Evolutionary conservation across 2,113 vertebrate genomes (phyloP).

Genomic region (Mustela lutreola): DNA sequence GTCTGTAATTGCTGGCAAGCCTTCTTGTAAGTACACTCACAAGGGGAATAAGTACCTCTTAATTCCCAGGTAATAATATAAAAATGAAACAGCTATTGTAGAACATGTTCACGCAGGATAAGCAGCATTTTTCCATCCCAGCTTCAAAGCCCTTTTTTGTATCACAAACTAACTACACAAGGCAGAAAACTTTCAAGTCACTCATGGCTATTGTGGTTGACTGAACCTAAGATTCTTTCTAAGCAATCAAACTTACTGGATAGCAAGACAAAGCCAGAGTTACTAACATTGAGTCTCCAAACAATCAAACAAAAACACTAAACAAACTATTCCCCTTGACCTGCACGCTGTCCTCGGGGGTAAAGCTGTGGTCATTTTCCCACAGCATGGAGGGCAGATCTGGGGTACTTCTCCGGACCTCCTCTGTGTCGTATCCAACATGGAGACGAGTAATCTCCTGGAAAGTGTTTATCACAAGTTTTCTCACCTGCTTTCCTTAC

Average conservation of each 20-base stretch:
- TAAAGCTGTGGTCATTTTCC: not conserved
- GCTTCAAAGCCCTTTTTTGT: not conserved
- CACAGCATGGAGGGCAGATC: not conserved
- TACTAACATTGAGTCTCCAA: not conserved
- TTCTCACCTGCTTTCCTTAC: not conserved
- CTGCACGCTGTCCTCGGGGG: not conserved
- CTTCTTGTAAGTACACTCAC: not conserved
- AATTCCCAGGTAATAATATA: conserved; percentile 6
- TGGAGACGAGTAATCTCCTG: not conserved
- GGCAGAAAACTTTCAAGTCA: not conserved
- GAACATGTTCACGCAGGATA: not conserved
- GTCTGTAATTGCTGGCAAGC: not conserved
- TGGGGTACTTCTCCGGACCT: not conserved
- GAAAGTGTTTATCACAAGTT: not conserved
- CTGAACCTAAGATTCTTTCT: not conserved
- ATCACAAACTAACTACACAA: conserved; percentile 22
- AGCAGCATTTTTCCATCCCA: conserved; percentile 18
- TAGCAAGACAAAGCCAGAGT: not conserved
- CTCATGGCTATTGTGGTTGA: not conserved
- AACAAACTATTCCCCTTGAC: not conserved
- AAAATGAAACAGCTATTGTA: not conserved
- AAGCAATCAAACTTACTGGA: conserved; percentile 19
- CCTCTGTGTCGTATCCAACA: not conserved
- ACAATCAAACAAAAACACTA: not conserved
- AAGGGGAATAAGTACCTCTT: not conserved